Conservation (phyloP, 2,888 invertebrate species). For the Antheraea yamamai region DNA sequence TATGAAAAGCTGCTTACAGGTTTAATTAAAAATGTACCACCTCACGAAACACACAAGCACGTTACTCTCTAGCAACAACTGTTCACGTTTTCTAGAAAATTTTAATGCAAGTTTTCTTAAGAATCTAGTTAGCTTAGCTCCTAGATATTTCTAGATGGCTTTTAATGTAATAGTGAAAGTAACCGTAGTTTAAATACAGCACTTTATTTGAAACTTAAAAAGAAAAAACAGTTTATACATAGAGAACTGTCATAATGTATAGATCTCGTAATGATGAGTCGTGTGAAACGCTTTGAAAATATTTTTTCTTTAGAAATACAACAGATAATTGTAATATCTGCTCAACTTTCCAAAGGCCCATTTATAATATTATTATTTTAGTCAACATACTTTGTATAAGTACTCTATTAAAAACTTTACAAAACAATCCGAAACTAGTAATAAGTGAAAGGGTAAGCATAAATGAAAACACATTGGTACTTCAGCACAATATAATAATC, state of each 20-base stretch:
- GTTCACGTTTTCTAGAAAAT: slow-evolving; percentile 25
- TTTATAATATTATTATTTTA: neutral
- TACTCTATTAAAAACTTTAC: neutral
- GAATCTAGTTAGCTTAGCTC: slow-evolving; percentile 60
- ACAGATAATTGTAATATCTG: neutral
- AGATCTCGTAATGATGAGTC: neutral
- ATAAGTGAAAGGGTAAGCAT: neutral
- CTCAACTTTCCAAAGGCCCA: neutral
- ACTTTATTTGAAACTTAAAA: slow-evolving; percentile 23
- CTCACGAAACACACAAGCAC: neutral
- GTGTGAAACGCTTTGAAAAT: neutral
- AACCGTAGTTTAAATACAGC: slow-evolving; percentile 17
- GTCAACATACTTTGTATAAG: neutral
- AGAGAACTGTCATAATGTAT: neutral
- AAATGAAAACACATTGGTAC: slow-evolving; percentile 35
- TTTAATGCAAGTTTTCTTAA: slow-evolving; percentile 34
- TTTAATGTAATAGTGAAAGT: slow-evolving; percentile 27
- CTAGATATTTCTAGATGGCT: slow-evolving; percentile 64
- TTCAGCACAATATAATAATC: slow-evolving; percentile 80
- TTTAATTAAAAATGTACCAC: neutral
- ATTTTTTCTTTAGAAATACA: neutral
- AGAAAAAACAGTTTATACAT: neutral
- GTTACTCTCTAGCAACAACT: neutral
- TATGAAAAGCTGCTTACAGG: slow-evolving; percentile 14
- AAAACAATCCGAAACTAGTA: neutral